Conservation (phyloP, 2,797 vertebrate species). For the Manis crassicaudata region DNA sequence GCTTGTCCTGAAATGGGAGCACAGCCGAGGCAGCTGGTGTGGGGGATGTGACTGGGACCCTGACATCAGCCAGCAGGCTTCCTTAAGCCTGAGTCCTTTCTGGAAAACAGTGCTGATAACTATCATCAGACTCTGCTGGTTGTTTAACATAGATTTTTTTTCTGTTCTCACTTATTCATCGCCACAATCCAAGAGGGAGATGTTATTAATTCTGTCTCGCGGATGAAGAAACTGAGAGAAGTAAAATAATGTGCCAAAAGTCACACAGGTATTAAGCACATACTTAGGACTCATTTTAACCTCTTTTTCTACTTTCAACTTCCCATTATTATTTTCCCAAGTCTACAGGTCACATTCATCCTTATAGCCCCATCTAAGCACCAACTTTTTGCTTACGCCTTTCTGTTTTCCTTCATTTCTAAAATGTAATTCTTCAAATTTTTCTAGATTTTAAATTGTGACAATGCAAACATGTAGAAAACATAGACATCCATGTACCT, state of each 20-base stretch:
- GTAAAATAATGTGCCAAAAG: background rate
- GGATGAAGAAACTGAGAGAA: slow-evolving; percentile 42
- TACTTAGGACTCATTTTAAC: background rate
- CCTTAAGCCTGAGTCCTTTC: background rate
- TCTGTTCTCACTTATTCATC: background rate
- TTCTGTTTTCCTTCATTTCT: background rate
- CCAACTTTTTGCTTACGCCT: background rate
- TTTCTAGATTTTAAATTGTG: background rate
- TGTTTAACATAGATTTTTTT: background rate
- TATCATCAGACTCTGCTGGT: background rate
- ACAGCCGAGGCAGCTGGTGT: rapidly evolving
- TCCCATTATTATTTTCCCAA: background rate
- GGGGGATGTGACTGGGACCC: background rate
- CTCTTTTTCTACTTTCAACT: background rate
- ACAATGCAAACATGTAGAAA: slow-evolving; percentile 7
- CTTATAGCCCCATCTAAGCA: background rate
- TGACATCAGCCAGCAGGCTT: background rate
- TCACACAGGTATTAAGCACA: background rate
- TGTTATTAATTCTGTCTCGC: background rate
- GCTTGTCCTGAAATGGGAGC: background rate
- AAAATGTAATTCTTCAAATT: background rate
- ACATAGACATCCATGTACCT: background rate
- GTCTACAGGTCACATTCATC: background rate
- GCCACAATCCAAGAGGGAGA: background rate
- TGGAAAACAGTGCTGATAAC: background rate